phyloP scores from a whole-genome alignment of 2,113 vertebrate genomes.

The Recurvirostra avosetta region DNA sequence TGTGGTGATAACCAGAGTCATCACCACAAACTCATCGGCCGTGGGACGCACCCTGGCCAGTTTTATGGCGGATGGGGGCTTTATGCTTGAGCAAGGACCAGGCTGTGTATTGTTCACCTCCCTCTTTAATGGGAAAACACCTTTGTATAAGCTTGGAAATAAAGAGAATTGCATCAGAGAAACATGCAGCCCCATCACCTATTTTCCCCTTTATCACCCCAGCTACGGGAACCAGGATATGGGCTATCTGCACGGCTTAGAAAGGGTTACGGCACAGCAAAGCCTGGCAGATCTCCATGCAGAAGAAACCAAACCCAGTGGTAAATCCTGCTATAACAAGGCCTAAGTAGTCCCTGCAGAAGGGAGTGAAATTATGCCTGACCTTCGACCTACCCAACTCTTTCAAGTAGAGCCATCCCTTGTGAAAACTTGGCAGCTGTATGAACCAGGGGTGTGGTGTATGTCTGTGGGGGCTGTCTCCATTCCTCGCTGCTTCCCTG shows the following conservation, averaged over 20 bases:
- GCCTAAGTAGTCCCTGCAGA: constrained; percentile 41
- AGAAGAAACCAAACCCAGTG: constrained; percentile 50
- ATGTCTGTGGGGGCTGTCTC: background rate
- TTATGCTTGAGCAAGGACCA: background rate
- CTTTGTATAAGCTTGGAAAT: background rate
- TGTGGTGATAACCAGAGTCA: background rate
- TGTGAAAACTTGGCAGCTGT: constrained; percentile 1
- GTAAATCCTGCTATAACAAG: constrained; percentile 42
- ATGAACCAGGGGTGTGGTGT: background rate
- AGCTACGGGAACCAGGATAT: background rate
- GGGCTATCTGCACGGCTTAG: background rate
- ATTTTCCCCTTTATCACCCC: constrained; percentile 2
- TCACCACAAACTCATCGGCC: background rate
- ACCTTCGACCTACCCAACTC: constrained; percentile 21
- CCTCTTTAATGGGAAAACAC: background rate
- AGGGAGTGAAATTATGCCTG: constrained; percentile 45
- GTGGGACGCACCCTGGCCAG: fast-evolving
- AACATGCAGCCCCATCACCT: background rate
- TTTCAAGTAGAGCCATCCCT: constrained; percentile 59
- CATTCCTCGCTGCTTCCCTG: background rate
- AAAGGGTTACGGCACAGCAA: background rate
- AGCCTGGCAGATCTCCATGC: background rate
- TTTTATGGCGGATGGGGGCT: background rate
- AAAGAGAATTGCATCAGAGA: background rate
- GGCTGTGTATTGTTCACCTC: background rate